These are phyloP conservation scores for Otus sunia DNA, from an alignment of 2,113 vertebrate genomes.

Conservation along the genomic window DNA sequence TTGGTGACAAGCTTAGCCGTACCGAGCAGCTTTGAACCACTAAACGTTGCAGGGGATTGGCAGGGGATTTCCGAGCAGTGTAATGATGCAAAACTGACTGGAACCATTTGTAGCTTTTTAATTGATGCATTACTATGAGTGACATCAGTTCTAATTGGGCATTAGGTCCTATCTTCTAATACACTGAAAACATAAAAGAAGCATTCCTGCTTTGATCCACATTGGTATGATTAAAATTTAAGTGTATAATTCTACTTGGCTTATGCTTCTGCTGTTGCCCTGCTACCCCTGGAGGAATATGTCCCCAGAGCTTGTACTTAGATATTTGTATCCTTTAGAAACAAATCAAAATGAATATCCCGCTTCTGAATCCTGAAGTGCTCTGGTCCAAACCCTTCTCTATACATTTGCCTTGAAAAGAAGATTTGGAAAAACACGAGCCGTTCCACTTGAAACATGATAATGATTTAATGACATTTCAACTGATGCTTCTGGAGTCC, in stretches of 20 bases:
- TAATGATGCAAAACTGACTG: background rate
- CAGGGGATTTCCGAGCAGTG: background rate
- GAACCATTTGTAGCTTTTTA: slow-evolving; percentile 4
- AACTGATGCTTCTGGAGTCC: background rate
- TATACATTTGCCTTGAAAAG: background rate
- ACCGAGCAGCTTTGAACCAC: background rate
- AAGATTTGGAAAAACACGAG: background rate
- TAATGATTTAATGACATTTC: background rate
- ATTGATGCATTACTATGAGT: background rate
- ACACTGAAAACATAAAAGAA: slow-evolving; percentile 22
- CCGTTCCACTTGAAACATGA: background rate
- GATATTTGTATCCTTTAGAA: background rate
- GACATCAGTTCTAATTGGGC: slow-evolving; percentile 9
- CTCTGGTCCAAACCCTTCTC: background rate
- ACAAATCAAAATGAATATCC: background rate
- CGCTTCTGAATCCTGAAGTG: background rate
- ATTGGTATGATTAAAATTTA: slow-evolving; percentile 6
- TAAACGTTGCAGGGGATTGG: background rate
- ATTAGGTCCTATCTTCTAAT: background rate
- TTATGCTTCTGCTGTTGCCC: background rate
- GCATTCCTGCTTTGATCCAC: slow-evolving; percentile 1
- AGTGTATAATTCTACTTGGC: background rate
- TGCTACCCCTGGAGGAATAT: background rate
- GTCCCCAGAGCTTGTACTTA: background rate
- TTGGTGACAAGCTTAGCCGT: background rate